A percentile compares a stretch with the other conserved stretches of the same genome.
These are phyloP conservation scores for Chloromyia formosa DNA, from an alignment of 2,888 invertebrate species.

Conservation along the genomic window DNA sequence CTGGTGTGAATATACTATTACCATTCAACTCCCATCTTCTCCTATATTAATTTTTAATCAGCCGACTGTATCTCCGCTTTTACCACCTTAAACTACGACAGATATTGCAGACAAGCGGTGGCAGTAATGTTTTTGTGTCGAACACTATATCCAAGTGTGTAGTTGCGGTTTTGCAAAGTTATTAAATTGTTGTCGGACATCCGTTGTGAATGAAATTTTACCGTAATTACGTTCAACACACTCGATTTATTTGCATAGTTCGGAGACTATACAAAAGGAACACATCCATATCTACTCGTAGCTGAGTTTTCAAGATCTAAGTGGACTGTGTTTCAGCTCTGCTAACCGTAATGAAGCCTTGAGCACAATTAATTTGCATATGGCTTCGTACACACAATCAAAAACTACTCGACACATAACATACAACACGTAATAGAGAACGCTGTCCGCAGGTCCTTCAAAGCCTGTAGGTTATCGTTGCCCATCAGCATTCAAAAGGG, in stretches of 20 bases:
- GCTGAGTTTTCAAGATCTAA: constrained; percentile 16
- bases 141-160: background rate
- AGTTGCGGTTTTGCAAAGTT: constrained; percentile 22
- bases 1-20: too few species aligned
- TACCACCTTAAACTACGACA: background rate
- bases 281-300: background rate
- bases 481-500: background rate
- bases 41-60: constrained; percentile 16
- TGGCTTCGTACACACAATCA: background rate
- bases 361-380: constrained; percentile 37
- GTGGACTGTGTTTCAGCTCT: constrained; percentile 33
- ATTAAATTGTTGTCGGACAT: constrained; percentile 45
- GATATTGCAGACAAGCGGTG: background rate
- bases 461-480: background rate
- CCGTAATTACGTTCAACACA: constrained; percentile 46
- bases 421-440: too few species aligned
- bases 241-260: constrained; percentile 46
- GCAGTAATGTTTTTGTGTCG: background rate
- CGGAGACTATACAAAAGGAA: background rate
- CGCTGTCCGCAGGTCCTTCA: too few species aligned
- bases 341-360: constrained; percentile 15
- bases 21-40: background rate
- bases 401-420: background rate
- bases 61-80: constrained; percentile 1
- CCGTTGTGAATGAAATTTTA: constrained; percentile 44